Evolutionary conservation across 2,888 invertebrate species (phyloP), one percentile per base, ranked within the genome.

Genomic region (Lacanobia oleracea): DNA sequence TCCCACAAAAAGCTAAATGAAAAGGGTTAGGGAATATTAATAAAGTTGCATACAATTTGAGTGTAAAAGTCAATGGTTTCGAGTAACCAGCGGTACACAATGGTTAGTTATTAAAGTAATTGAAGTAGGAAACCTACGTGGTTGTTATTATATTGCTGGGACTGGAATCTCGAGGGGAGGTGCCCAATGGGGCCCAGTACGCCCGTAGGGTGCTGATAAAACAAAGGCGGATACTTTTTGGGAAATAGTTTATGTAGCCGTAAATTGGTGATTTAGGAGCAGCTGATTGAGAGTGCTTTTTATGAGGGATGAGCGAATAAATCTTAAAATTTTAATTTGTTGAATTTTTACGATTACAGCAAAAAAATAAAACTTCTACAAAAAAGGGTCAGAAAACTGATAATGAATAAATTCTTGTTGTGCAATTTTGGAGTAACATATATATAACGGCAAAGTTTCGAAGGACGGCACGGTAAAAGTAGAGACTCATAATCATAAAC

Each of bases 61-160:
- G 72, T 74, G 76, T 62, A 63, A 79, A 84, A 85, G 85, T 85
- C 84, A 86, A 86, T 79, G 86, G 86, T 76, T 75, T 84, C 81
- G 63, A 77, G 84, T 79, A 82, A 79, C 82, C 77, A 81, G 67
- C 27, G 77, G 66, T 64, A 68, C 72, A 85, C 85, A 91, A 90
- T 91, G 88, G 90, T 85, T 89, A 90, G 90, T 93, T 91, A 92
- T 91, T 92, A 90, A 87, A 87, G 88, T 92, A 92, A 94, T 93
- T 92, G 91, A 90, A 91, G 91, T 89, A 90, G 90, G 88, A 89
- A 87, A 85, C 84, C 86, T 86, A 86, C 87, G 77, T 78, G 85
- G 83, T 82, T 79, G 78, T 83, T 85, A 87, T 87, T 88, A 86
- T 85, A 84, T 80, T 79, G 77, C 73, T 81, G 78, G 27, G 23